Conservation (phyloP, 2,888 invertebrate genomes). For the Glyphotaelius pellucidus region DNA sequence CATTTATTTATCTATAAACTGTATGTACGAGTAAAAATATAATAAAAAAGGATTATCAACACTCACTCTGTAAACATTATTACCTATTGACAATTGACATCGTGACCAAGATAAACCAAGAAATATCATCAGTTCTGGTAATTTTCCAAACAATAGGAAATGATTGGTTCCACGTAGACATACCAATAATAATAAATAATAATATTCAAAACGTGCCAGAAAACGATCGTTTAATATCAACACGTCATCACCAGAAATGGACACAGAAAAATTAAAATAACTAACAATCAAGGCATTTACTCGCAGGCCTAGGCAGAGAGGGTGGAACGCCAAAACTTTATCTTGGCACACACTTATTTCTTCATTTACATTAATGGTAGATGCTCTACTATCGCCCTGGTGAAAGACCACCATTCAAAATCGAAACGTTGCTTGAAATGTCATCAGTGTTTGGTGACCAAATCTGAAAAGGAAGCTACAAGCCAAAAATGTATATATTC, state of each 20-base stretch:
- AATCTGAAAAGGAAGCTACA: no score
- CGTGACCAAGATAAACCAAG: neutral
- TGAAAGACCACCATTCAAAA: no score
- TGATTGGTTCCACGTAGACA: neutral
- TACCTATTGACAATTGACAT: neutral
- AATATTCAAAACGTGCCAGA: neutral
- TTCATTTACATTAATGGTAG: neutral
- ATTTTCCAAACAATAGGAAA: neutral
- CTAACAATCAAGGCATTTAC: no score
- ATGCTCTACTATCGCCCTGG: no score
- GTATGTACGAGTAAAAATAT: no score
- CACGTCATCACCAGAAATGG: neutral
- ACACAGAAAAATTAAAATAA: neutral
- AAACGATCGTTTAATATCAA: neutral
- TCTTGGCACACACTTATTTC: no score
- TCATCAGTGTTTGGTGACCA: no score
- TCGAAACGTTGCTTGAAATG: no score
- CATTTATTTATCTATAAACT: no score
- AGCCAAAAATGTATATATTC: no score
- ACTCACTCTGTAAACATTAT: neutral
- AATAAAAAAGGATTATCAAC: neutral
- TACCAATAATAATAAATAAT: neutral
- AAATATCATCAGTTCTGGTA: neutral
- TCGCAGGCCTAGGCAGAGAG: no score
- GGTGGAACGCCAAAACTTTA: no score